These are phyloP conservation scores for Ornithoptera alexandrae DNA, from an alignment of 2,888 invertebrate species.

Conservation along the genomic window DNA sequence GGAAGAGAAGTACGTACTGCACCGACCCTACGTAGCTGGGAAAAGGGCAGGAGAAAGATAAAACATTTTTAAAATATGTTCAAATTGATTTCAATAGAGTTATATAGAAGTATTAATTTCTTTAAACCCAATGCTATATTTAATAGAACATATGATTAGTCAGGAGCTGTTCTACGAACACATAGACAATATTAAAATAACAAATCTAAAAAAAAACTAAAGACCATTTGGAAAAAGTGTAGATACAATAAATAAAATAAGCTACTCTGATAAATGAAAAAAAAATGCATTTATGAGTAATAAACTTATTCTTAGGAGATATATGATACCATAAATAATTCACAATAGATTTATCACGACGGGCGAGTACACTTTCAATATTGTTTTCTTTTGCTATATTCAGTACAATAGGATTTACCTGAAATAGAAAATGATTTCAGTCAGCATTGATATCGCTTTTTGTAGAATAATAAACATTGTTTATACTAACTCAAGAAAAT, in stretches of 20 bases:
- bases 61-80: no score
- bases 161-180: no score
- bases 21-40: no score
- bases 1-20: no score
- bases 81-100: no score
- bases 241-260: neutral
- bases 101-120: no score
- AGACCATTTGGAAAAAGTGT: neutral
- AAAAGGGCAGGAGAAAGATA: no score
- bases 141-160: no score
- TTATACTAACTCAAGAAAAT: no score
- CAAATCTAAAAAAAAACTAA: no score
- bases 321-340: neutral
- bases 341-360: neutral
- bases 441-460: neutral
- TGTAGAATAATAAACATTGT: neutral
- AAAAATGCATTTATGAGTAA: slow-evolving; percentile 1
- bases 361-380: neutral
- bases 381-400: neutral
- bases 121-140: no score
- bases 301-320: neutral
- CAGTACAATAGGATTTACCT: neutral
- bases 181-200: no score
- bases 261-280: neutral
- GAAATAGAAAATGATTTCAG: neutral